Conservation (phyloP, 2,113 vertebrate species). For the Mustela lutreola region DNA sequence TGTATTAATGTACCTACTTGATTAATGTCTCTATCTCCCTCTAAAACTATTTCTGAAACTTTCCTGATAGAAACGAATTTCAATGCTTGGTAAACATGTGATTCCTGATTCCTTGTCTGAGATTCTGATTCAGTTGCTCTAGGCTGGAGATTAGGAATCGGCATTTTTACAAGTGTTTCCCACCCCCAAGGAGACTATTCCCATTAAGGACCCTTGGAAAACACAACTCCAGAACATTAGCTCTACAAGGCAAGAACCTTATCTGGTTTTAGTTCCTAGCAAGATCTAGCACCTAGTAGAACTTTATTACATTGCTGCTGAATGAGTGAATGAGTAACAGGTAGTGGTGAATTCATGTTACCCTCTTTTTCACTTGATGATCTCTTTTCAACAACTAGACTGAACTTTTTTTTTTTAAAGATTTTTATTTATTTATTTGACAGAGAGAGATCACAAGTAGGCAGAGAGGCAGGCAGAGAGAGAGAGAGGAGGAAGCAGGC, state of each 20-base stretch:
- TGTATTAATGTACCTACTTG: not conserved
- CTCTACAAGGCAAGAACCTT: not conserved
- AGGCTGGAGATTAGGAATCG: not conserved
- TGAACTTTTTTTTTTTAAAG: not conserved
- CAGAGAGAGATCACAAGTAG: too few relatives aligned
- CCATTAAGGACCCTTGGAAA: not conserved
- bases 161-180: not conserved
- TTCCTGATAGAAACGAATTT: not conserved
- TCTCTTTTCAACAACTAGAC: not conserved
- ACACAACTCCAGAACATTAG: not conserved
- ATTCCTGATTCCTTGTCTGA: not conserved
- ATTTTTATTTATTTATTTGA: too few relatives aligned
- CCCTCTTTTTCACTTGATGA: not conserved
- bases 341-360: not conserved
- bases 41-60: conserved; percentile 30
- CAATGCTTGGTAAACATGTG: not conserved
- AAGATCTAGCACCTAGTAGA: not conserved
- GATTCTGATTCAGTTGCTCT: conserved; percentile 9
- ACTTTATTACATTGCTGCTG: not conserved
- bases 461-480: too few relatives aligned
- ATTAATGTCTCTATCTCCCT: not conserved
- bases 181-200: not conserved
- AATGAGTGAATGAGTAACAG: not conserved
- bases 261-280: not conserved
- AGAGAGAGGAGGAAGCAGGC: too few relatives aligned